Base-by-base conservation (phyloP, 2,888 invertebrate genomes). In the Drosophila differens region DNA sequence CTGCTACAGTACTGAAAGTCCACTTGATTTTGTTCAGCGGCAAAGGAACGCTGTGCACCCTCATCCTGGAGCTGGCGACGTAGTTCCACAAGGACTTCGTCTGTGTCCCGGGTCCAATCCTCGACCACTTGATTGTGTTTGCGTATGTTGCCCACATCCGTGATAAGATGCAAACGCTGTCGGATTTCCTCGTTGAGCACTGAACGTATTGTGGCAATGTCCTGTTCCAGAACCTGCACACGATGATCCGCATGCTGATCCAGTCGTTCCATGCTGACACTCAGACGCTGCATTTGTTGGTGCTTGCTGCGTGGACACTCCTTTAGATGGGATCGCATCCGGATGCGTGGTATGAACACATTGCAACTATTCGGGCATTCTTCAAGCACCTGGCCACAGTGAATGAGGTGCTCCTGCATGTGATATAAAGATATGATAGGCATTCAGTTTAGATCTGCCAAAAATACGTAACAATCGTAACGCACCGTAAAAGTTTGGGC, bases 331-430 rank as follows among this genome's bases (percentile, higher is more conserved):
- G 94, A 94, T 0, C 95, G 94, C 91, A 95, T 94, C 76, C 95
- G 95, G 67, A 95, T 95, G 78, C 97, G 94, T 71, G 95, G 95
- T 33, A 96, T 94, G 94, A 96, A 97, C 4, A 95, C 95, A 0
- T 96, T 95, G 81, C 97, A 97, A 57, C 95, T 95, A 82, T 95
- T 94, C 0, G 95, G 95, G 65, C 97, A 97, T 88, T 96, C 95
- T 89, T 96, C 95, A 81, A 97, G 91, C 14, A 97, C 96, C 70
- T 96, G 95, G 19, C 96, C 96, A 76, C 97, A 97, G 80, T 95
- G 95, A 70, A 95, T 95, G 70, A 96, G 92, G 81, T 97, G 97
- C 64, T 95, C 95, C 95, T 96, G 22, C 16, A 30, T 28, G 5
- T 37, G 12, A 9, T 37, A 28, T 16, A 25, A 10, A 19, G 25